A percentile compares a stretch with the other conserved stretches of the same genome.
Conservation (phyloP, 2,888 invertebrate genomes). For the Vanessa cardui region DNA sequence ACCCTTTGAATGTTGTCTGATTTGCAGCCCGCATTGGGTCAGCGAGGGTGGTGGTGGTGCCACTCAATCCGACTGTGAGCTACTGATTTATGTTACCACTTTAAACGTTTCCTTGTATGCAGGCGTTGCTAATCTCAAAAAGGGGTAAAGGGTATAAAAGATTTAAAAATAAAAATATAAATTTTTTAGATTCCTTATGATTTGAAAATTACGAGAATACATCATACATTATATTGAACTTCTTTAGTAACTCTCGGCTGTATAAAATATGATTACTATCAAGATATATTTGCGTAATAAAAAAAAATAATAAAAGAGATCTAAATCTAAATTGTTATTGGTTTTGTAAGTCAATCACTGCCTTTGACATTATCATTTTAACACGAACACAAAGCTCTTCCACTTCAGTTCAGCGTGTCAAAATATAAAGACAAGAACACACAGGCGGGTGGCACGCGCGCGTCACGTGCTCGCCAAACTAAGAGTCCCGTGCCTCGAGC, state of each 20-base stretch:
- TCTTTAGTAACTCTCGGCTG: too few relatives aligned
- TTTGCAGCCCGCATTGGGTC: constrained; percentile 59
- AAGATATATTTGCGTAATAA: too few relatives aligned
- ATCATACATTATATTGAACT: too few relatives aligned
- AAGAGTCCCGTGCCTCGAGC: constrained; percentile 54
- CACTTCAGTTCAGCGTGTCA: constrained; percentile 32
- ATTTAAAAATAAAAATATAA: background rate
- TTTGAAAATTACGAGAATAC: background rate
- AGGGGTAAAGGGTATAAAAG: constrained; percentile 26
- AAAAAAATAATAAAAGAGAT: background rate
- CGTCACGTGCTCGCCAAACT: constrained; percentile 58
- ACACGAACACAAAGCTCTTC: constrained; percentile 23
- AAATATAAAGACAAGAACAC: constrained; percentile 53
- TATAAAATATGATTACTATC: too few relatives aligned
- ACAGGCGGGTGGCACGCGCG: constrained; percentile 51
- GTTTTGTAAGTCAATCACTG: background rate
- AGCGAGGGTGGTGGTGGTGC: constrained; percentile 47
- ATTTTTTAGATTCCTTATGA: background rate
- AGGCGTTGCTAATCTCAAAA: constrained; percentile 67
- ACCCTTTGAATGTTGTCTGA: constrained; percentile 31
- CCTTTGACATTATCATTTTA: constrained; percentile 17
- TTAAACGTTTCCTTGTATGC: constrained; percentile 59
- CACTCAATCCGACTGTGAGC: constrained; percentile 55
- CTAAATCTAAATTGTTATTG: background rate
- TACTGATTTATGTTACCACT: constrained; percentile 69